Percentiles rank a stretch among this genome's conserved stretches.
Conservation (phyloP, 2,113 vertebrate genomes). For the Callipepla californica region DNA sequence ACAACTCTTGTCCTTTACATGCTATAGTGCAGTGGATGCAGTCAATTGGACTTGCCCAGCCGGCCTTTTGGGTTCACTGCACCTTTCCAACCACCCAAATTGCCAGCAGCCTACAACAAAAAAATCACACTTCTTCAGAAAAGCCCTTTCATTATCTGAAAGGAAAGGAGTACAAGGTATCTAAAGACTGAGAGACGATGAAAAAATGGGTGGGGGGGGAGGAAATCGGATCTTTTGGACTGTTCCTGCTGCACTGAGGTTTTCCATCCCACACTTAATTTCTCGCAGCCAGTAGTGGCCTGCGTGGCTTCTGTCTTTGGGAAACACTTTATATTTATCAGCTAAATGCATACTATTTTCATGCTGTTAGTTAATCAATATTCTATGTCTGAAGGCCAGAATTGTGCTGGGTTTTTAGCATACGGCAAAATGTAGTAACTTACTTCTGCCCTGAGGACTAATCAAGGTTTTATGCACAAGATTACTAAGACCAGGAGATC, state of each 20-base stretch:
- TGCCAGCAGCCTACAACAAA: not conserved
- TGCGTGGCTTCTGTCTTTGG: not conserved
- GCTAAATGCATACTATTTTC: not conserved
- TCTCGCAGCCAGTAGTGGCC: not conserved
- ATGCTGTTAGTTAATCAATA: not conserved
- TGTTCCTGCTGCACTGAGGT: not conserved
- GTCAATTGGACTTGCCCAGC: not conserved
- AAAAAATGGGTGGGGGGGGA: too few relatives aligned
- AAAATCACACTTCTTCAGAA: not conserved
- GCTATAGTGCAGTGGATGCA: not conserved
- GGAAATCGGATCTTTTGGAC: not conserved
- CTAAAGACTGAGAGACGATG: not conserved
- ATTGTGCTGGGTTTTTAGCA: not conserved
- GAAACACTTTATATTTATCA: constrained; percentile 2
- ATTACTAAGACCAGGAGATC: not conserved
- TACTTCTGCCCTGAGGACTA: not conserved
- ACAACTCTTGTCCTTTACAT: not conserved
- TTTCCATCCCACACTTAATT: not conserved
- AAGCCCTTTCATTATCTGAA: not conserved
- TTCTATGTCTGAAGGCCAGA: not conserved
- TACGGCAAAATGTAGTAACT: not conserved
- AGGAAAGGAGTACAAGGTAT: not conserved
- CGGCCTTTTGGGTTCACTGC: not conserved
- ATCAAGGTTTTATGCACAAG: not conserved
- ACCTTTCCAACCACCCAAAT: not conserved